Evolutionary conservation across 2,888 invertebrate species (phyloP), one percentile per base, ranked within the genome.

Genomic region (Melitaea athalia): DNA sequence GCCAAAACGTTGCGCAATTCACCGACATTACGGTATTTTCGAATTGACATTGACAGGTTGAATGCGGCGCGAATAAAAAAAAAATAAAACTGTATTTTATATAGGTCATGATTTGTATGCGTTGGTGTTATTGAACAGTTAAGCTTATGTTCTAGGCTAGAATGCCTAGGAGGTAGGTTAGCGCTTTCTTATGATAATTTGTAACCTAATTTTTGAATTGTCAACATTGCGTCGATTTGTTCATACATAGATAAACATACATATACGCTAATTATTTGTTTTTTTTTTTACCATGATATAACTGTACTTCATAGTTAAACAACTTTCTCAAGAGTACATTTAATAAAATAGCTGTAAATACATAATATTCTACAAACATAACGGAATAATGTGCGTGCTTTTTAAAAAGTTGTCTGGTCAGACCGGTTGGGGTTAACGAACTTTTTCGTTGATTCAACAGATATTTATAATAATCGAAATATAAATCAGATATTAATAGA

Each of bases 11-110:
- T 73, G 71, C 74, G 74, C 74, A 75, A 74, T 61, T 64, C 59
- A 75, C 38, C 14, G 55, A 75, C 77, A 57, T 72, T 75, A 76
- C 76, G 75, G 76, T 77, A 73, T 73, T 75, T 70, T 70, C 60
- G 49, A 68, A 71, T 45, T 70, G 75, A 75, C 74, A 73, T 70
- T 73, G 71, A 69, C 76, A 77, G 74, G 49, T 66, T 49, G 61
- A 74, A 73, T 82, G 84, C 78, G 83, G 79, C 84, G 90, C 86
- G 89, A 90, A 90, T 91, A 87, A 82, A 84, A 90, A 87, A n/a
- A 80, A 81, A 84, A 59, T 61, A 83, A 57, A 63, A 83, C 84
- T 81, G 83, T 84, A 78, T 77, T 81, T 77, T 80, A 83, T 78
- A 82, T 83, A 78, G 87, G 86, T 83, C 85, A 82, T 72, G 76